Base-by-base conservation (phyloP, 2,797 vertebrate genomes). In the Gymnocypris eckloni region DNA sequence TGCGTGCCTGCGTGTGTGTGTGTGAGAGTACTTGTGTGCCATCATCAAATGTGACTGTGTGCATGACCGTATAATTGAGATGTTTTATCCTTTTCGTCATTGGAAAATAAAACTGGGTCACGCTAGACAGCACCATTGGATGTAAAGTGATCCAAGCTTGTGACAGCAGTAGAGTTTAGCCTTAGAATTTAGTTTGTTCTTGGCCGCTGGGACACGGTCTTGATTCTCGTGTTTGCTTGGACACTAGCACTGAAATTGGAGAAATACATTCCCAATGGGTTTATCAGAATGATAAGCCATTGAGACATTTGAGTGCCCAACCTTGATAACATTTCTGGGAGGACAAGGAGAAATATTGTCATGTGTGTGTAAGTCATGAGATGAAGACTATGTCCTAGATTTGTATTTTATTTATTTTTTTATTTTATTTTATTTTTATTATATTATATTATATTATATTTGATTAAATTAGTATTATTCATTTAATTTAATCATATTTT, bases 101-200 rank as follows among this genome's bases (percentile, higher is more conserved):
- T 54, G 69, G 64, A 76, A 67, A 71, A 76, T 81, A 70, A 81
- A 66, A 48, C 59, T 56, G 33, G 64, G 13, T 33, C 6, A 16
- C 10, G 48, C 33, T 76, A 64, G 25, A 76, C 64, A 33, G 33
- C 41, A 61, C 28, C 37, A n/a, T 20, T 22, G 12, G 18, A 64
- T 80, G 87, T 77, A 87, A 87, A 82, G 79, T 82, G 83, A 88
- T 82, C 79, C 52, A 15, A 25, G 80, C 43, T 72, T 64, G 54
- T 70, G 52, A 77, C 72, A 8, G 61, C 59, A 70, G 50, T 50
- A 43, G 48, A 56, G 15, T 70, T 56, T 70, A 82, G 39, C 50
- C 39, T 28, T 28, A 41, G 50, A 72, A 39, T 83, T 76, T 64
- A 66, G 43, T 48, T 45, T 50, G 71, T 76, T 76, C 72, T 83